A percentile compares a stretch with the other conserved stretches of the same genome.
Conservation (phyloP, 2,113 vertebrate species). For the Grammomys surdaster region DNA sequence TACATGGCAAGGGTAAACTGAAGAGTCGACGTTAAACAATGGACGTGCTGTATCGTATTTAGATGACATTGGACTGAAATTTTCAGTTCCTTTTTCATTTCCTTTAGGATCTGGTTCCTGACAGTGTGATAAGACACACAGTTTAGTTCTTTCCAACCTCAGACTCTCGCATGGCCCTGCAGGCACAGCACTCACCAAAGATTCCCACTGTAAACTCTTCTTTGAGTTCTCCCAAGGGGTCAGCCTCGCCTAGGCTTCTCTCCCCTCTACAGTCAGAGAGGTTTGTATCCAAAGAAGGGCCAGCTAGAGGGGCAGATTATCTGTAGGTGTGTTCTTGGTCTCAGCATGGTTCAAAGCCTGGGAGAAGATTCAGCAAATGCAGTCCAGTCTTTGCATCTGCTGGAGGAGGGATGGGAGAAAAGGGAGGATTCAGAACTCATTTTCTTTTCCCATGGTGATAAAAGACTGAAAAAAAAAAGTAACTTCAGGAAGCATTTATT, state of each 20-base stretch:
- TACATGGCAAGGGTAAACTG: conserved; percentile 8
- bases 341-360: background rate
- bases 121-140: background rate
- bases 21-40: background rate
- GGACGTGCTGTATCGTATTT: background rate
- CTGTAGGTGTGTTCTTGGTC: background rate
- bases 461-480: background rate
- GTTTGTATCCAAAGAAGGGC: background rate
- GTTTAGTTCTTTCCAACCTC: background rate
- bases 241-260: background rate
- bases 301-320: background rate
- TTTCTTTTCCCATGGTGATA: background rate
- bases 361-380: background rate
- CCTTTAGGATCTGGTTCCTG: background rate
- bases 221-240: background rate
- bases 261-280: background rate
- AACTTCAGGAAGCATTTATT: background rate
- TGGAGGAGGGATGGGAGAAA: background rate
- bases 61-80: conserved; percentile 5
- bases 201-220: background rate
- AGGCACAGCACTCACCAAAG: background rate
- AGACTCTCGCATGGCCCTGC: background rate
- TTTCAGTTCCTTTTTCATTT: conserved; percentile 15
- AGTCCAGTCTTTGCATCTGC: background rate
- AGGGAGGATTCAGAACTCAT: background rate